These are phyloP conservation scores for Lethenteron camtschaticum DNA, from an alignment of 2,113 vertebrate species.

Conservation along the genomic window DNA sequence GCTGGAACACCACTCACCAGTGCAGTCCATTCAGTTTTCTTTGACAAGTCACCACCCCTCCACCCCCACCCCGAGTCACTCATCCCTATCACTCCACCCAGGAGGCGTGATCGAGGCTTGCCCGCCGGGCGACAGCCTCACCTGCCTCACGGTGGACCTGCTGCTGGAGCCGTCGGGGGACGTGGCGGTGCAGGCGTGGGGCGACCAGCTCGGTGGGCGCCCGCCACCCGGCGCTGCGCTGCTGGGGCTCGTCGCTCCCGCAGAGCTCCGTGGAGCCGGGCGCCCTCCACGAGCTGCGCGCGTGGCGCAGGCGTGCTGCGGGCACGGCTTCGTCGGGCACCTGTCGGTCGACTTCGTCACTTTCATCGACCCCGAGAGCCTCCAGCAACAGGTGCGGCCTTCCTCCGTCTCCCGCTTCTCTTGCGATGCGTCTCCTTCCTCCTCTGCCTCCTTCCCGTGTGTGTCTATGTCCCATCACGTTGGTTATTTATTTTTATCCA, in stretches of 20 bases:
- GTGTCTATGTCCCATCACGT: too few species aligned
- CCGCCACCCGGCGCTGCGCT: constrained; percentile 28
- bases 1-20: too few species aligned
- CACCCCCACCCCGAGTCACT: constrained; percentile 1
- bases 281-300: constrained; percentile 23
- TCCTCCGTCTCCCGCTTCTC: too few species aligned
- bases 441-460: too few species aligned
- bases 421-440: too few species aligned
- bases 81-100: constrained; percentile 15
- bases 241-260: constrained; percentile 33
- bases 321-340: constrained; percentile 33
- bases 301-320: constrained; percentile 37
- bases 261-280: constrained; percentile 38
- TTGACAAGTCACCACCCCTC: not conserved
- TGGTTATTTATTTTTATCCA: too few species aligned
- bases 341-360: constrained; percentile 47
- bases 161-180: constrained; percentile 46
- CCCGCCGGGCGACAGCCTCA: constrained; percentile 32
- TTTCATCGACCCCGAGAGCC: constrained; percentile 30
- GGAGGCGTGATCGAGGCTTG: constrained; percentile 56
- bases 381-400: constrained; percentile 44
- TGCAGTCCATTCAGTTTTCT: not conserved
- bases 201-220: constrained; percentile 31
- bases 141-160: constrained; percentile 50
- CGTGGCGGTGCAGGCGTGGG: constrained; percentile 34